Evolutionary conservation across 2,797 vertebrate species (phyloP), one percentile per base, ranked within the genome.

Genomic region (Acomys russatus): DNA sequence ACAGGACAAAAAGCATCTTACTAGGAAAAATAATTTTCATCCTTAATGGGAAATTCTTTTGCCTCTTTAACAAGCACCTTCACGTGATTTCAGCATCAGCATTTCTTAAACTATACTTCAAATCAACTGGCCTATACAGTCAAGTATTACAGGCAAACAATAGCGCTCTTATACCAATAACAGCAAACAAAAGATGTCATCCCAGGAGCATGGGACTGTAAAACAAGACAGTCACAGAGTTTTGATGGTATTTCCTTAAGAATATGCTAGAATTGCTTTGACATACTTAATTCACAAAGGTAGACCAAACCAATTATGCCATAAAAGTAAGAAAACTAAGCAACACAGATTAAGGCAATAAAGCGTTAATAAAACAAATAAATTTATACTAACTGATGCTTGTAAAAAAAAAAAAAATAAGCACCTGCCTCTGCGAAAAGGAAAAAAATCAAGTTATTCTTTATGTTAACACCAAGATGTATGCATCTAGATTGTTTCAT

Each of bases 11-110:
- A 90, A 66, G 59, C 66, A 25, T 9, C 3, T 74, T 74, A 80
- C 44, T 83, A 49, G 15, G 95, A 95, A 95, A 96, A 93, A 93
- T 96, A 28, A 88, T 22, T 33, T 82, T 51, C 14, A 63, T 79
- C 76, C 56, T 85, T 91, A 88, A 63, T 66, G 18, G 88, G 68
- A 88, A 38, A 20, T 92, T 85, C 63, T 88, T 96, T 92, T 93
- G 54, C 82, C 70, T 73, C 95, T 91, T 93, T 92, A 88, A 94
- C 28, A 95, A 86, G 22, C 6, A 89, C 33, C 10, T 28, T n/a
- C 44, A 44, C 63, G 51, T 51, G 25, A 95, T 11, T 91, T 82
- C 35, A 59, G 22, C 28, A 23, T 35, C 77, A 79, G 4, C 44
- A 91, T 87, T 92, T 95, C 54, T 93, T 82, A 92, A 59, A 83